phyloP scores from a whole-genome alignment of 2,888 invertebrate species.

The Corythucha ciliata region DNA sequence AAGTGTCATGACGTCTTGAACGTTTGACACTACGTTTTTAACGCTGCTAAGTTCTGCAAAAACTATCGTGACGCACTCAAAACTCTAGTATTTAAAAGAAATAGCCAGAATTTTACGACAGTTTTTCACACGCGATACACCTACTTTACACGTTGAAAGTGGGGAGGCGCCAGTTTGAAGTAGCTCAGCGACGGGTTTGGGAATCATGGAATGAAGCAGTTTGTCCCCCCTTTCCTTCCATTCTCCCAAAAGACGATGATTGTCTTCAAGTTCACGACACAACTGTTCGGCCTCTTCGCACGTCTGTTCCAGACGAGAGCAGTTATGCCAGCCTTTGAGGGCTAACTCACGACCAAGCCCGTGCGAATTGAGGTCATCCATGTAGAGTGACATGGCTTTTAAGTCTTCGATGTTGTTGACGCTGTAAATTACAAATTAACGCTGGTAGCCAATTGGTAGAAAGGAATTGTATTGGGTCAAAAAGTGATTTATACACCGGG shows the following conservation, averaged over 20 bases:
- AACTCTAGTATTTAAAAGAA: constrained; percentile 44
- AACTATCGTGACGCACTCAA: constrained; percentile 66
- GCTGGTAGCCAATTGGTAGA: not conserved
- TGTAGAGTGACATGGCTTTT: constrained; percentile 62
- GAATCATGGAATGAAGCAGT: constrained; percentile 85
- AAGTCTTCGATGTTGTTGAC: constrained; percentile 78
- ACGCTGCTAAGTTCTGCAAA: constrained; percentile 61
- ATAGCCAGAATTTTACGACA: not conserved
- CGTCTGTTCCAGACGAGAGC: constrained; percentile 66
- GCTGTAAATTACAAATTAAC: constrained; percentile 41
- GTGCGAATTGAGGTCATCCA: constrained; percentile 77
- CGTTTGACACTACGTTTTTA: constrained; percentile 43
- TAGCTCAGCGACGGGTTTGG: constrained; percentile 71
- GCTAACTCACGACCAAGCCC: constrained; percentile 76
- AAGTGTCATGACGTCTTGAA: constrained; percentile 61
- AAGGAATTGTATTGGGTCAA: constrained; percentile 1
- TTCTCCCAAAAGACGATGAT: constrained; percentile 63
- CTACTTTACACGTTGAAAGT: constrained; percentile 68
- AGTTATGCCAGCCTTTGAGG: constrained; percentile 75
- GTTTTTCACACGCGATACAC: constrained; percentile 27
- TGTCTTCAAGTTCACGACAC: constrained; percentile 67
- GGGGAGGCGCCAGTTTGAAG: constrained; percentile 66
- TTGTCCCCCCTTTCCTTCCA: constrained; percentile 82
- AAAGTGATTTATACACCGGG: constrained; percentile 55
- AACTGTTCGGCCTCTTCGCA: constrained; percentile 74